Base-by-base conservation (phyloP, 2,797 vertebrate genomes). In the Nyctibius grandis region DNA sequence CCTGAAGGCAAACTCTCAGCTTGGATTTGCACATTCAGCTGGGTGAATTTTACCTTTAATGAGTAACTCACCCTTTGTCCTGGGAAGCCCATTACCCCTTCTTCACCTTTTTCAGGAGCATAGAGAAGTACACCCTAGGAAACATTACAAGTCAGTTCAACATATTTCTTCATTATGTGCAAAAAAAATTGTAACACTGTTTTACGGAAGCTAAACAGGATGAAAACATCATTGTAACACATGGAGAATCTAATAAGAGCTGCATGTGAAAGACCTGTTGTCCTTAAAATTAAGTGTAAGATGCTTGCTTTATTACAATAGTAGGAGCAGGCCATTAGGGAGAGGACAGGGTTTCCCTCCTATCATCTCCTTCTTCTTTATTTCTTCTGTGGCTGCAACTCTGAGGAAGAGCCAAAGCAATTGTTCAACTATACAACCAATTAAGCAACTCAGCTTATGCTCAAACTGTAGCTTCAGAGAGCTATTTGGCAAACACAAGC, bases 31-130 rank as follows among this genome's bases (percentile, higher is more conserved):
- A 38, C 20, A 12, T 56, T 45, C 48, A 82, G 17, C 38, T 89
- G 25, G 12, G 11, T 67, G 60, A 80, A 75, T 83, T 87, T 84
- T 25, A 38, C 45, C 45, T 76, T 60, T 63, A 64, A 14, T 12
- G 63, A 94, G 8, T 8, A 23, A 94, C 92, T 98, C 92, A 99
- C 99, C 98, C 99, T 98, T 7, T 20, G 2, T 95, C 99, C 99
- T 10, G 98, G 94, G 44, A 98, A 98, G 38, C 99, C 99, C 60
- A 96, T 90, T 60, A 99, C 86, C 33, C 99, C 99, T 53, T 96
- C 96, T 97, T 99, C 99, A 92, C 99, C 99, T 98, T 96, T 98
- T 93, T 98, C 89, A 15, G 73, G 92, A 81, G 12, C 3, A 34
- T 42, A 73, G 54, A 93, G 38, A 54, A 91, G 68, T 4, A 50